Evolutionary conservation across 2,113 vertebrate genomes (phyloP), one percentile per base, ranked within the genome.

Genomic region (Mionectes macconnelli): DNA sequence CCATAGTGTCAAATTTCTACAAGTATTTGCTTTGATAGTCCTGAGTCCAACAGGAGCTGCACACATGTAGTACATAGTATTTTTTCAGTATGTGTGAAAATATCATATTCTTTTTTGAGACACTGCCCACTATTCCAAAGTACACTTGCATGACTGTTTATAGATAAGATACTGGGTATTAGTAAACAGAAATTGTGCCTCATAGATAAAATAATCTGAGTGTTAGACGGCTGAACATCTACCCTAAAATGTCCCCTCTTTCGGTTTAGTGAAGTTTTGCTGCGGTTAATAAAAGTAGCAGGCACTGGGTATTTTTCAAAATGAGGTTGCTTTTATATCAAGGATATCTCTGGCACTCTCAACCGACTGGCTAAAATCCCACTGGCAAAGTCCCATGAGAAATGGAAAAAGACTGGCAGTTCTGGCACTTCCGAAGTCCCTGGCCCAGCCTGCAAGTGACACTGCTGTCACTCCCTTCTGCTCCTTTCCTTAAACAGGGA

Each of bases 111-210:
- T 56, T 79, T 94, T 47, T 60, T 84, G 56, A 78, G 25, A 55
- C 1, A 67, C 13, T 55, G 1, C 6, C 4, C 6, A 8, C 14
- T 56, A 64, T 77, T 83, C 49, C 16, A 75, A 68, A 90, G 52
- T 40, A 68, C 0, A 1, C 2, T 40, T 69, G 2, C 7, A 18
- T 77, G 24, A 35, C 24, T 80, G 1, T 42, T 74, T 70, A 30
- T 42, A 55, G 31, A 14, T 9, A 28, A n/a, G 27, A 49, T 14
- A 42, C 8, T 19, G 9, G 31, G 8, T 56, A 56, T 77, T 45
- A 55, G 2, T 31, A 66, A 66, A 49, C 11, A 57, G 30, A 78
- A 87, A 69, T 27, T 33, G 35, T 52, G 37, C 3, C 12, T 68
- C 39, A 47, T 2, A 45, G 12, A 37, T 39, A 55, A 87, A 55